Base-by-base conservation (phyloP, 23 tunicate genomes). In the Clavelina lepadiformis region DNA sequence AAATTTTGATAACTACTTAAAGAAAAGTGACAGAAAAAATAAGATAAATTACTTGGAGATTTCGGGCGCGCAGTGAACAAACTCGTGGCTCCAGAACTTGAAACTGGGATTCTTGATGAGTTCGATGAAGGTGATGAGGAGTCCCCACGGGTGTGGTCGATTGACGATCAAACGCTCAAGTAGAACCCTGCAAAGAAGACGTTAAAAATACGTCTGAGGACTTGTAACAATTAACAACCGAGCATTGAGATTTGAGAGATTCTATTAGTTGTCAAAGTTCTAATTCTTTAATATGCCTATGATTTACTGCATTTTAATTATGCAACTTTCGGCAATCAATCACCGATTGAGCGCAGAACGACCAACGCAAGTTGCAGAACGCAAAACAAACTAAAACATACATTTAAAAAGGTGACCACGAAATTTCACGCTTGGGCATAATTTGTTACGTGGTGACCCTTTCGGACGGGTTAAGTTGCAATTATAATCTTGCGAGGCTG, bases 111-210 rank as follows among this genome's bases (percentile, higher is more conserved):
- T 82, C 56, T 86, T 94, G 54, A 94, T 82, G 31, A 94, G 79
- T 47, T 86, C 85, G 32, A 94, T 88, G 73, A 86, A 94, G n/a
- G 99, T 94, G 71, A 94, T 88, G 31, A 94, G 78, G 30, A 86
- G 75, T n/a, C 99, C 99, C 99, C 99, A 94, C 22, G 99, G 99
- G 67, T 94, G 99, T 21, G 99, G 99, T 1, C 95, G 84, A 33
- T 82, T 88, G 24, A 82, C 95, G 24, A 94, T 80, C 76, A 94
- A 56, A 25, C 99, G 72, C 53, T 94, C 99, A 65, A 94, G 80
- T 81, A 94, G 52, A 1, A 94, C 99, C 29, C 99, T 94, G 74
- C 34, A 70, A 37, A 64, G 26, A 34, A 21, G 0, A 33, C 23
- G 33, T n/a, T n/a, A n/a, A n/a, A n/a, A 66, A n/a, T 27, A 7